Evolutionary conservation across 2,113 vertebrate species (phyloP), one percentile per base, ranked within the genome.

Genomic region (Peromyscus polionotus): DNA sequence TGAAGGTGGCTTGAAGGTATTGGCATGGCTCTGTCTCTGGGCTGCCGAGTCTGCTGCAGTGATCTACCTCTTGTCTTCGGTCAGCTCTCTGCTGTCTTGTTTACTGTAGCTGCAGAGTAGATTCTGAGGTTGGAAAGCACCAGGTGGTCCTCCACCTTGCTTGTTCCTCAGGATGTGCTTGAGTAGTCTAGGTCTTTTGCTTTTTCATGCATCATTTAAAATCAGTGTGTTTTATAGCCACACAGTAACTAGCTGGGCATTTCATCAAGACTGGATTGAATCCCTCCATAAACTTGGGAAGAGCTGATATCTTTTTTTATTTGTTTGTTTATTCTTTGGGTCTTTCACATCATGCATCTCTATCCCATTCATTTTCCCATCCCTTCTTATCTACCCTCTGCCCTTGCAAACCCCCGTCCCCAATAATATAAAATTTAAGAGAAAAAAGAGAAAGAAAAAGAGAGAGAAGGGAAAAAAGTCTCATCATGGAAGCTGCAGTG

Each of bases 231-330:
- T 85, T 31, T 31, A 16, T 61, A 65, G 20, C 67, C 16, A 36
- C 22, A 77, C 68, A 89, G 67, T 93, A 85, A 68, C 19, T 59
- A 81, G 14, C 33, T 65, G 80, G 79, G 3, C 33, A 94, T 95
- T 97, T 95, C 86, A 80, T 63, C 26, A 68, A 39, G 36, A 42
- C 77, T 88, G 24, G 86, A 7, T 75, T 77, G 54, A 94, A 85
- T 96, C 81, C 72, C 7, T 92, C 76, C 42, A 45, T 70, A 42
- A 59, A 48, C 1, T 72, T 76, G 61, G 36, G 51, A 89, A 92
- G 54, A 97, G 81, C 51, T 68, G 28, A 51, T 22, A 76, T 93
- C n/a, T 68, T 68, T 65, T 31, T 11, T 65, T 65, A 24, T 65
- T 65, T 11, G 51, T 59, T 59, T 59, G 57, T 33, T 68, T 68